Conservation (phyloP, 2,113 vertebrate genomes). For the Syngnathus scovelli region DNA sequence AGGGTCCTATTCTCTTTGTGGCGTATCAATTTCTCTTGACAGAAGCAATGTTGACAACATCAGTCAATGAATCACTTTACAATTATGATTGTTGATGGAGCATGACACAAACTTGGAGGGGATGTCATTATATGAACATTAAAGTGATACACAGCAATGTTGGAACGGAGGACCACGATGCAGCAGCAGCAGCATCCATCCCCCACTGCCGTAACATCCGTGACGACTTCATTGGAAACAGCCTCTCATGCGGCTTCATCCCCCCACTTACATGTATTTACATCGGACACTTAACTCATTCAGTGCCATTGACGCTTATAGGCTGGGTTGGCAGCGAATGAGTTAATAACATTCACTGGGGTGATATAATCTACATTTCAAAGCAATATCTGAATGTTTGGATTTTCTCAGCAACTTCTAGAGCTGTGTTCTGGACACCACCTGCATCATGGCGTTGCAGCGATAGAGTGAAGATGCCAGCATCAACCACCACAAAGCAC, state of each 20-base stretch:
- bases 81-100: slow-evolving; percentile 83
- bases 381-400: too few relatives aligned
- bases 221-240: slow-evolving; percentile 50
- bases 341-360: background rate
- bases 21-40: slow-evolving; percentile 76
- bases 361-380: background rate
- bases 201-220: slow-evolving; percentile 20
- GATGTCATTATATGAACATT: slow-evolving; percentile 80
- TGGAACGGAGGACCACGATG: slow-evolving; percentile 56
- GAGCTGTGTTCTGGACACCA: too few relatives aligned
- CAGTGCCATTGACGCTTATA: too few relatives aligned
- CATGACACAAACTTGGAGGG: slow-evolving; percentile 76
- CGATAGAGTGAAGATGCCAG: too few relatives aligned
- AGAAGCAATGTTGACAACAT: slow-evolving; percentile 74
- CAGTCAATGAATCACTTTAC: slow-evolving; percentile 80
- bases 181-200: slow-evolving; percentile 29
- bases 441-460: too few relatives aligned
- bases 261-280: slow-evolving; percentile 16
- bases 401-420: too few relatives aligned
- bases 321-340: too few relatives aligned
- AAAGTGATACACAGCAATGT: slow-evolving; percentile 74
- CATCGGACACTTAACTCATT: background rate
- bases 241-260: slow-evolving; percentile 40
- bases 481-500: too few relatives aligned
- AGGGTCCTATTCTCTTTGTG: slow-evolving; percentile 69